Evolutionary conservation across 2,113 vertebrate genomes (phyloP).

Genomic region (Sturnira hondurensis): DNA sequence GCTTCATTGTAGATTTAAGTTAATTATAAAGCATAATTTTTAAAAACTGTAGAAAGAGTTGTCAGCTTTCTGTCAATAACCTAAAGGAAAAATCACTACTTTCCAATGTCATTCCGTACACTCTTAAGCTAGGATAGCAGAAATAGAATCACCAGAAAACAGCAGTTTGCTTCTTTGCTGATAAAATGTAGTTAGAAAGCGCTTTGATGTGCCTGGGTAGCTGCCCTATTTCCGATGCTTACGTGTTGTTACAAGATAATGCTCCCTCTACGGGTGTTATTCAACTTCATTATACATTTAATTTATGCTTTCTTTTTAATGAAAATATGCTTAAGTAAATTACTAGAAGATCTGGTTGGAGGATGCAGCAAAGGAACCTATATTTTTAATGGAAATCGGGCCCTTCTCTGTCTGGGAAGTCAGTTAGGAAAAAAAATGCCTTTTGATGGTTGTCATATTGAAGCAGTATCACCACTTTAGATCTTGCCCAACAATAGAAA

Average conservation of each 20-base stretch:
- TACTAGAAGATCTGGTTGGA: not conserved
- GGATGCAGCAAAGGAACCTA: not conserved
- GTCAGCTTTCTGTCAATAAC: not conserved
- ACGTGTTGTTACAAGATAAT: not conserved
- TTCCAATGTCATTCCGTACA: not conserved
- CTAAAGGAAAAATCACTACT: not conserved
- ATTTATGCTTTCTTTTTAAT: not conserved
- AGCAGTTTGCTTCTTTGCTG: not conserved
- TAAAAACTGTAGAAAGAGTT: not conserved
- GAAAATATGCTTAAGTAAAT: not conserved
- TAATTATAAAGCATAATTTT: constrained; percentile 8
- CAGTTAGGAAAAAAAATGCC: not conserved
- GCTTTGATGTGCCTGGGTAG: not conserved
- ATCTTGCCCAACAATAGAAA: not conserved
- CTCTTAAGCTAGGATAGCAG: not conserved
- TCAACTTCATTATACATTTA: not conserved
- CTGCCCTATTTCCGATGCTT: not conserved
- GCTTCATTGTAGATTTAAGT: not conserved
- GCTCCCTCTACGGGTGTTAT: not conserved
- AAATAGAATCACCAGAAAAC: not conserved
- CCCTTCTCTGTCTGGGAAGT: not conserved
- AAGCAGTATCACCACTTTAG: not conserved
- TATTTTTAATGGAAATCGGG: not conserved
- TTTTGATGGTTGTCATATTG: not conserved
- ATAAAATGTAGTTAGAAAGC: not conserved